A percentile compares a stretch with the other conserved stretches of the same genome.
Evolutionary conservation across 2,888 invertebrate genomes (phyloP).

Genomic region (Lasius platythorax): DNA sequence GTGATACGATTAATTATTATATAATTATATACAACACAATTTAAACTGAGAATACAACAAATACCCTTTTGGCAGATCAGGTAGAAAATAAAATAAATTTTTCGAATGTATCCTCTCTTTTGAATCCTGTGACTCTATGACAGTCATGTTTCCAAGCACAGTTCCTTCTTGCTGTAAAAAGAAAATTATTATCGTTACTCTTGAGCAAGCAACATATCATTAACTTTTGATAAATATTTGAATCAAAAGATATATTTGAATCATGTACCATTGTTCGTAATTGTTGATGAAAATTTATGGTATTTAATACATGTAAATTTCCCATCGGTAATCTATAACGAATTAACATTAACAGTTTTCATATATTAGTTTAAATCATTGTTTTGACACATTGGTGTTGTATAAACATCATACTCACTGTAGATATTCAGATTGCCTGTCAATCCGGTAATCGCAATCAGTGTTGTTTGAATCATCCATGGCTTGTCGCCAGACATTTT

Average conservation of each 20-base stretch:
- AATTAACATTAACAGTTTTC: neutral
- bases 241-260: neutral
- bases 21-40: neutral
- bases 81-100: constrained; percentile 71
- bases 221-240: constrained; percentile 6
- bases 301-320: constrained; percentile 83
- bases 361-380: constrained; percentile 8
- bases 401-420: constrained; percentile 75
- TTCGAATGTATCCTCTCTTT: constrained; percentile 59
- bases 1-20: constrained; percentile 16
- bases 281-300: constrained; percentile 82
- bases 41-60: neutral
- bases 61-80: constrained; percentile 63
- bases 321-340: constrained; percentile 80
- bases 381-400: neutral
- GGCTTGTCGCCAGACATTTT: constrained; percentile 85
- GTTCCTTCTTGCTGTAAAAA: constrained; percentile 81
- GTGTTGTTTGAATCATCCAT: constrained; percentile 81
- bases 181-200: neutral
- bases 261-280: constrained; percentile 80
- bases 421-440: constrained; percentile 81
- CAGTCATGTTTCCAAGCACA: constrained; percentile 78
- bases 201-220: neutral
- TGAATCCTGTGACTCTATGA: constrained; percentile 65
- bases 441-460: constrained; percentile 82